Conservation (phyloP, 2,888 invertebrate species). For the Cryptocheilus praepositus region DNA sequence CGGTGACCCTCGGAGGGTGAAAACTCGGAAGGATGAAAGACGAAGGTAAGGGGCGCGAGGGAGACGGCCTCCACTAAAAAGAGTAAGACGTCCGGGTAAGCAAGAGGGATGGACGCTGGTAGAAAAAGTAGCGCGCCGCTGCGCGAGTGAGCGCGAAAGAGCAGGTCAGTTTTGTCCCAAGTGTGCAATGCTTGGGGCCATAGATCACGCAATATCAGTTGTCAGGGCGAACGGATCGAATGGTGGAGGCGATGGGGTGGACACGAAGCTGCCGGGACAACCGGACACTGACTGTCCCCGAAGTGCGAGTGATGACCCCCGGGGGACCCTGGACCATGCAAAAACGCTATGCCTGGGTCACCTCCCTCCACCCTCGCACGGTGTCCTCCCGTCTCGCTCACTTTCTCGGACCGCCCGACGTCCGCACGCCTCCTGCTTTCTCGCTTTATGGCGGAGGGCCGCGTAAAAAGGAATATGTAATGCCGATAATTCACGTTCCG, state of each 20-base stretch:
- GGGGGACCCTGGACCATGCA: conserved; percentile 67
- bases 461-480: conserved; percentile 74
- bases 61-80: too few species aligned
- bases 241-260: conserved; percentile 51
- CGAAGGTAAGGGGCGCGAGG: conserved; percentile 29
- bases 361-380: conserved; percentile 28
- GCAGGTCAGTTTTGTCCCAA: conserved; percentile 72
- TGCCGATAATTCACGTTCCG: conserved; percentile 71
- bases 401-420: conserved; percentile 24
- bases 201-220: conserved; percentile 75
- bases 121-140: conserved; percentile 36
- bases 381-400: conserved; percentile 34
- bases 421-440: conserved; percentile 28
- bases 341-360: conserved; percentile 53
- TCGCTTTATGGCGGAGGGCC: conserved; percentile 47
- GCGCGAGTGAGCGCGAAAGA: conserved; percentile 24
- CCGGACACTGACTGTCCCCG: conserved; percentile 68
- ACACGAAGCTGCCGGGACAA: conserved; percentile 42
- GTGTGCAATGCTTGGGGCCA: conserved; percentile 73
- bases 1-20: conserved; percentile 49
- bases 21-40: conserved; percentile 48
- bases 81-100: conserved; percentile 15
- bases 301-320: conserved; percentile 74
- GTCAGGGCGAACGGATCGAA: conserved; percentile 66
- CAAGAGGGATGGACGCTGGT: conserved; percentile 19